Evolutionary conservation across 2,113 vertebrate species (phyloP), one percentile per base, ranked within the genome.

Genomic region (Gallinago undulata): DNA sequence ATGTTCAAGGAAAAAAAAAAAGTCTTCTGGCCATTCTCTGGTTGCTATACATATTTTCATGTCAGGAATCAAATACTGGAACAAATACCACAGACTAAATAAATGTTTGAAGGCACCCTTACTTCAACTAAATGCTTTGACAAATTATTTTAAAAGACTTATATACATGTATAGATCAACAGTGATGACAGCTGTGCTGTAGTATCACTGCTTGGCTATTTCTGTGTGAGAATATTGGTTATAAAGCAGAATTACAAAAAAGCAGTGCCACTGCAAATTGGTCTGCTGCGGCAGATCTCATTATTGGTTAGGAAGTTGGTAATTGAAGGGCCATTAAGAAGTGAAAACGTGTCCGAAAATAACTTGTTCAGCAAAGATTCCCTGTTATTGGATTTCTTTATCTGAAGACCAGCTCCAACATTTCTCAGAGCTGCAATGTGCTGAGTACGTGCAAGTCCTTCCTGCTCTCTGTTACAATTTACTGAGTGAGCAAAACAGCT

Each of bases 331-430:
- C 82, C 69, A 60, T 93, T 90, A 94, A 68, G 69, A 67, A 82
- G 70, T 72, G 91, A 95, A 85, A 89, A 78, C 0, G 0, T 24
- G 25, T 57, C 89, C 94, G 84, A 94, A 97, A 96, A 92, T 80
- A 94, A 79, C 66, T 87, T 89, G 77, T 73, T 93, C 86, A 87
- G 84, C 84, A 69, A 76, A 87, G 66, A 91, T 25, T 55, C 57
- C 15, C 62, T 86, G 68, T 83, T 78, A 89, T 73, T 74, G 59
- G 69, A 68, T 94, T 96, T 94, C 62, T 84, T 87, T 84, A 87
- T 86, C 81, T 82, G 63, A 68, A 90, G 82, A 53, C 59, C 39
- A 60, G 81, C 70, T 88, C 69, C 17, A 48, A 1, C 84, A 72
- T 89, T 95, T 86, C 68, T 89, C 80, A 76, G 57, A 79, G 81